Evolutionary conservation across 2,797 vertebrate species (phyloP), one percentile per base, ranked within the genome.

Genomic region (Dallia pectoralis): DNA sequence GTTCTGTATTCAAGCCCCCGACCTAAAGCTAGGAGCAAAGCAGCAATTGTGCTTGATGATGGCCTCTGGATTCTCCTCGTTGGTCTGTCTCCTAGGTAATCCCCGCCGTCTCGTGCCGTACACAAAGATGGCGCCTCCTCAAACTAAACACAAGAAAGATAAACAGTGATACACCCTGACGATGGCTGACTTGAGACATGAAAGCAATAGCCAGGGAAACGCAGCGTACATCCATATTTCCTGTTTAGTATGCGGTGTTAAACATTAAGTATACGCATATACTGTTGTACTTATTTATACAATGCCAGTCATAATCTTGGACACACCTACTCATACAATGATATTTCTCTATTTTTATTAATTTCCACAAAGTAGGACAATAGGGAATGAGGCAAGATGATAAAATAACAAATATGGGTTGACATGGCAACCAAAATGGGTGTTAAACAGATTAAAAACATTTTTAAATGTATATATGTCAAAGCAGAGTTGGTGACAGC

Each of bases 11-110:
- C 32, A 22, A 36, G 32, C 16, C 32, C 29, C 51, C 59, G 33
- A 49, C 65, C 66, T 82, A 74, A 71, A 49, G 74, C 78, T 74
- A 81, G 32, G 72, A 79, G 79, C 75, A 67, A 71, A 77, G 74
- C 78, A 79, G 79, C 77, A 74, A 77, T 79, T 75, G 68, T 76
- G 83, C 87, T 87, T 88, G 82, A 89, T 89, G 53, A 56, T 56
- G 67, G 25, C 69, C 59, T 81, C 81, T 75, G 74, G 85, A 83
- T 77, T 81, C 82, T 82, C 78, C 40, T 4, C 8, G 53, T 85
- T 85, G 83, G 87, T 91, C 87, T 87, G 89, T 76, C 84, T 88
- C 81, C 76, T 75, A 49, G 72, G 72, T 93, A 92, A 93, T 92
- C 88, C 88, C 87, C 25, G 33, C 44, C 14, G 1, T n/a, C 18